A percentile compares a stretch with the other conserved stretches of the same genome.
Conservation (phyloP, 2,113 vertebrate species). For the Patagioenas fasciata region DNA sequence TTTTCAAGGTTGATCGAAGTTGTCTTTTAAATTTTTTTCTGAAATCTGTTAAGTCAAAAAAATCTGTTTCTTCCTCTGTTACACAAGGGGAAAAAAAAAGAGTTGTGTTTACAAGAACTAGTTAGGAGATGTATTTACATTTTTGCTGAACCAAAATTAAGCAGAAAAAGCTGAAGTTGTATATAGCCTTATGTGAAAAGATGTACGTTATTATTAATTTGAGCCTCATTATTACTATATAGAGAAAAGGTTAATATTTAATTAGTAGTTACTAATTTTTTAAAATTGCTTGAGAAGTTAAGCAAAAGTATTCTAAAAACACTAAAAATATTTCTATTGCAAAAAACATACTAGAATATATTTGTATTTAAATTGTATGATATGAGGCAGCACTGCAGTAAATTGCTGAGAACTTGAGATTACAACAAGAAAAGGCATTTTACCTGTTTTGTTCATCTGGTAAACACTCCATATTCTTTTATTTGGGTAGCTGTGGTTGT, state of each 20-base stretch:
- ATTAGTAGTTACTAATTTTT: not conserved
- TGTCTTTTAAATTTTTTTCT: slow-evolving; percentile 71
- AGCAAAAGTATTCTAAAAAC: not conserved
- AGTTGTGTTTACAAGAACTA: not conserved
- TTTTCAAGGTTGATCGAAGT: slow-evolving; percentile 74
- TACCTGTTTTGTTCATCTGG: slow-evolving; percentile 84
- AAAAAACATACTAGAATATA: not conserved
- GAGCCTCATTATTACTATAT: not conserved
- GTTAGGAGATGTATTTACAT: not conserved
- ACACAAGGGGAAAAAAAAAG: slow-evolving; percentile 7
- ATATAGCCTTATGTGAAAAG: not conserved
- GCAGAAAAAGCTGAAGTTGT: not conserved
- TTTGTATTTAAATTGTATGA: not conserved
- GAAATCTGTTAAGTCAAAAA: slow-evolving; percentile 72
- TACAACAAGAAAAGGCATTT: not conserved
- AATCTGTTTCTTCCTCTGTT: slow-evolving; percentile 65
- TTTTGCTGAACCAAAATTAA: not conserved
- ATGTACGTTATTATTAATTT: not conserved
- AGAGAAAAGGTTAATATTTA: not conserved
- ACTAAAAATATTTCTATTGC: not conserved
- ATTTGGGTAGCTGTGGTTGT: slow-evolving; percentile 78
- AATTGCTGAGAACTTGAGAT: not conserved
- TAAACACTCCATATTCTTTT: slow-evolving; percentile 84
- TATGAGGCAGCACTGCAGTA: not conserved
- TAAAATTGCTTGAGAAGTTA: not conserved